Conservation (phyloP, 2,113 vertebrate genomes). For the Brachyhypopomus gauderio region DNA sequence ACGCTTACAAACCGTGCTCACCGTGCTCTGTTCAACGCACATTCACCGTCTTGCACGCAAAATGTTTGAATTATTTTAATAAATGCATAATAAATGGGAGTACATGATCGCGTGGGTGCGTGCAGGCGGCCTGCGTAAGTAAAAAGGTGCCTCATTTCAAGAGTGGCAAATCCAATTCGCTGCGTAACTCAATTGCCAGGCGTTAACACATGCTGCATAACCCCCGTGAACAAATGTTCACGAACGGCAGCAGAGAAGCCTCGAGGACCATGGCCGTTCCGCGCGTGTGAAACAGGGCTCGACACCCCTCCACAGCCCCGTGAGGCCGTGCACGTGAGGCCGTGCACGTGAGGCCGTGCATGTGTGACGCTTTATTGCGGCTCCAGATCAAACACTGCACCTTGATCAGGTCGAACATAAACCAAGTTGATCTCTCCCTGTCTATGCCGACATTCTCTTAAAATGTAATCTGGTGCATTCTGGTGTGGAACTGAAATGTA, state of each 20-base stretch:
- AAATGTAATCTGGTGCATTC: not conserved
- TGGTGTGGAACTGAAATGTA: no score
- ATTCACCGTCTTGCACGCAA: no score
- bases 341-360: conserved; percentile 13
- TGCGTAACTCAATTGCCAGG: conserved; percentile 2
- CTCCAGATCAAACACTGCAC: not conserved
- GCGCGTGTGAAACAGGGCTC: not conserved
- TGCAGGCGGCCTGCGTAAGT: conserved; percentile 3
- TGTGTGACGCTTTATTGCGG: not conserved
- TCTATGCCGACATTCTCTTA: not conserved
- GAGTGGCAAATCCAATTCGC: conserved; percentile 19
- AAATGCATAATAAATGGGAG: not conserved
- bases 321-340: conserved; percentile 2
- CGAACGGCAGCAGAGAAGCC: not conserved
- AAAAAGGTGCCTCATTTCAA: conserved; percentile 24
- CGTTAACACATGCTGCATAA: conserved; percentile 1
- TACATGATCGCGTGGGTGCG: not conserved
- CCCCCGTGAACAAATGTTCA: not conserved
- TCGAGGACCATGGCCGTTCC: not conserved
- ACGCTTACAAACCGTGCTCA: no score
- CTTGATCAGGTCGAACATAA: not conserved
- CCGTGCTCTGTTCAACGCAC: no score
- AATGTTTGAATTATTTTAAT: conserved; percentile 10
- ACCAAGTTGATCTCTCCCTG: not conserved
- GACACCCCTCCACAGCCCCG: not conserved